Conservation (phyloP, 1,140 invertebrate genomes). For the Cataglyphis hispanica region DNA sequence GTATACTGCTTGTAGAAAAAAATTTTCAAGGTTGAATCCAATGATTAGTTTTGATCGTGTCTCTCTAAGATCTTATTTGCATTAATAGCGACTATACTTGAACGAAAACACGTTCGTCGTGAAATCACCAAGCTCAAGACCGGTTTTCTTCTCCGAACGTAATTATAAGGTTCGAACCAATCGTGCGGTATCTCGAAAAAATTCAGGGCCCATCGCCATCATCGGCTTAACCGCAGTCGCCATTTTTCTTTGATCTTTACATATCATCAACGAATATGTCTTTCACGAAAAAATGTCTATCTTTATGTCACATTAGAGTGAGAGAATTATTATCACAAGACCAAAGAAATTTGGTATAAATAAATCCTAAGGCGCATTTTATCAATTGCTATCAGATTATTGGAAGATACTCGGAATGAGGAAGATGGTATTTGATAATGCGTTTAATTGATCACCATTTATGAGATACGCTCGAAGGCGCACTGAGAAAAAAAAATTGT, state of each 20-base stretch:
- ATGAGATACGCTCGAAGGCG: slow-evolving; percentile 33
- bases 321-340: neutral
- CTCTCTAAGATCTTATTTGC: slow-evolving; percentile 70
- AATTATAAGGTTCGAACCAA: slow-evolving; percentile 74
- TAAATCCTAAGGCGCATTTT: slow-evolving; percentile 1
- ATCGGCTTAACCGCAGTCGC: slow-evolving; percentile 50
- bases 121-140: slow-evolving; percentile 68
- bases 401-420: slow-evolving; percentile 32
- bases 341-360: neutral
- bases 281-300: neutral
- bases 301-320: neutral
- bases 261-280: neutral
- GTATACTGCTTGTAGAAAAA: slow-evolving; percentile 24
- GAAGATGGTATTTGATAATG: slow-evolving; percentile 37
- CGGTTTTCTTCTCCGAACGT: slow-evolving; percentile 70
- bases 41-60: slow-evolving; percentile 64
- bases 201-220: slow-evolving; percentile 46
- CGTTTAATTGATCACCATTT: slow-evolving; percentile 48
- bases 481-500: too few species aligned
- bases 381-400: slow-evolving; percentile 21
- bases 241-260: slow-evolving; percentile 54
- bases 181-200: slow-evolving; percentile 67
- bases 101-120: slow-evolving; percentile 71
- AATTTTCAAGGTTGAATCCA: slow-evolving; percentile 24
- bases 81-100: slow-evolving; percentile 69